phyloP scores from a whole-genome alignment of 2,888 invertebrate genomes.

The Drosophila robusta region DNA sequence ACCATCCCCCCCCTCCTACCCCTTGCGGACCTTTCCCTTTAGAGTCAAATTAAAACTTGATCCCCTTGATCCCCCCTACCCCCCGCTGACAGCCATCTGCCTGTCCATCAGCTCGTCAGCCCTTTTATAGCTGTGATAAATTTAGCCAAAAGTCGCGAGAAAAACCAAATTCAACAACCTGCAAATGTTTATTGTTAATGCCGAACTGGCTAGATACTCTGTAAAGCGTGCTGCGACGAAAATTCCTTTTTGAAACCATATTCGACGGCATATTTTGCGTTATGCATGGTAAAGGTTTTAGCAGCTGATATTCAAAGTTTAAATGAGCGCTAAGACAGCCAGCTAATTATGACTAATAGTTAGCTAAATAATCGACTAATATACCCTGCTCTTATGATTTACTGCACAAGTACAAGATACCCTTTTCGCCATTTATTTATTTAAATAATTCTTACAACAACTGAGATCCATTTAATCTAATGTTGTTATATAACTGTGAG shows the following conservation, averaged over 20 bases:
- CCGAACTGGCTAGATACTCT: slow-evolving; percentile 5
- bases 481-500: background rate
- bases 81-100: background rate
- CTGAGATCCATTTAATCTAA: no score
- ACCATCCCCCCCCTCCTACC: background rate
- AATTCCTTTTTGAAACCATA: no score
- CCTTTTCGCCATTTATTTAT: background rate
- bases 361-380: background rate
- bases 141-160: slow-evolving; percentile 35
- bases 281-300: background rate
- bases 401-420: slow-evolving; percentile 2
- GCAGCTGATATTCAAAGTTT: background rate
- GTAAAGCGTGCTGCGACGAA: background rate
- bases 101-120: slow-evolving; percentile 25
- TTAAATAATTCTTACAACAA: no score
- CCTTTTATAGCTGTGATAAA: slow-evolving; percentile 47
- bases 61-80: background rate
- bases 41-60: slow-evolving; percentile 29
- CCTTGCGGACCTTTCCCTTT: background rate
- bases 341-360: background rate
- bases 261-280: no score
- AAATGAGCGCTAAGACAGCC: background rate
- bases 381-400: background rate
- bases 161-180: background rate
- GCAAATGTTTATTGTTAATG: background rate